Evolutionary conservation across 2,797 vertebrate genomes (phyloP).

Genomic region (Anabacerthia variegaticeps): DNA sequence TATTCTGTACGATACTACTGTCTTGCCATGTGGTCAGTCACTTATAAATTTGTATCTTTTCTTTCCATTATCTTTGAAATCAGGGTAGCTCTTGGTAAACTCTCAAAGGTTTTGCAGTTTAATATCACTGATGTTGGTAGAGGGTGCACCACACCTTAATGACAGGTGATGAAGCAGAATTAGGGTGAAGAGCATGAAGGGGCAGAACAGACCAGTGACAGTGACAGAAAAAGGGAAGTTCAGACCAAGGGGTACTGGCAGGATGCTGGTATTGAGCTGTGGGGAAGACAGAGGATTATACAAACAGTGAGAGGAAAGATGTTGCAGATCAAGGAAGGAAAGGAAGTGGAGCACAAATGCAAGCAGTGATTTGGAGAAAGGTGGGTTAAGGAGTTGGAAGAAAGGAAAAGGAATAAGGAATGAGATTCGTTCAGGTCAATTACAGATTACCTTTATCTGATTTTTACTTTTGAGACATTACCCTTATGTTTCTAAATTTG

Average conservation of each 20-base stretch:
- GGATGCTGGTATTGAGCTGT: neutral
- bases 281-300: neutral
- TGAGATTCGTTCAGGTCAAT: neutral
- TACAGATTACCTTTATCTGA: neutral
- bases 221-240: neutral
- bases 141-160: neutral
- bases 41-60: neutral
- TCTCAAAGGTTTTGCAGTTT: neutral
- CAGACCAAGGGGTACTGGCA: neutral
- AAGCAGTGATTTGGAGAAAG: neutral
- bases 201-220: neutral
- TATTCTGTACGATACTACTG: accelerated
- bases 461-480: conserved; percentile 1
- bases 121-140: neutral
- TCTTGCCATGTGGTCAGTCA: neutral
- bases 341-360: neutral
- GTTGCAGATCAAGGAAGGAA: neutral
- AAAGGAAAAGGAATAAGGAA: neutral
- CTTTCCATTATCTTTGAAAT: neutral
- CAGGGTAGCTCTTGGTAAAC: neutral
- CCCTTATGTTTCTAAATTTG: neutral
- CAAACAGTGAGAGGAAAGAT: neutral
- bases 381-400: neutral
- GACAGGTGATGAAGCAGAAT: neutral
- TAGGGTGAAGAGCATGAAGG: neutral